Conservation (phyloP, 2,888 invertebrate genomes). For the Thereva unica region DNA sequence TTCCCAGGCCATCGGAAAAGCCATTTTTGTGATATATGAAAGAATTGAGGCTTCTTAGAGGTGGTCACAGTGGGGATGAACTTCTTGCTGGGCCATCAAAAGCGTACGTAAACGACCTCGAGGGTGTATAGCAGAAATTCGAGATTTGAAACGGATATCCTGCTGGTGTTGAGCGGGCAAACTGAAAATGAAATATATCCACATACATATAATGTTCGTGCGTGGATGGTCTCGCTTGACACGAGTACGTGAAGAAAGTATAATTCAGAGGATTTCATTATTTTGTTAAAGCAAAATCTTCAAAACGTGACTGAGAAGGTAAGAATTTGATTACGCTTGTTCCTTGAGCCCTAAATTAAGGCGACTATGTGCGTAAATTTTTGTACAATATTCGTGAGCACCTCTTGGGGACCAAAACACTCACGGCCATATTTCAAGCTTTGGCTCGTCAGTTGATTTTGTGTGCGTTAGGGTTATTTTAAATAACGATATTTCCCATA, state of each 20-base stretch:
- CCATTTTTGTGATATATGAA: constrained; percentile 10
- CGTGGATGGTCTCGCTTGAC: background rate
- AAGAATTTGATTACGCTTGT: background rate
- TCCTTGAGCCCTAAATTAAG: background rate
- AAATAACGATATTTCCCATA: too few species aligned
- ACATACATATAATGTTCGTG: background rate
- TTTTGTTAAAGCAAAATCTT: constrained; percentile 13
- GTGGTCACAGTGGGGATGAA: background rate
- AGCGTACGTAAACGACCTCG: constrained; percentile 2
- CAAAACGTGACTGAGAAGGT: constrained; percentile 6
- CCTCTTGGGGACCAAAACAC: too few species aligned
- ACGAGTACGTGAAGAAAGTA: background rate
- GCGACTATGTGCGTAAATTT: background rate
- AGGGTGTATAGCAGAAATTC: constrained; percentile 1
- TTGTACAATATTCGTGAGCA: too few species aligned
- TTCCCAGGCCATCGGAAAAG: background rate
- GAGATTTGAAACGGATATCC: constrained; percentile 7
- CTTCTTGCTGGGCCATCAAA: background rate
- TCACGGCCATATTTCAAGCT: too few species aligned
- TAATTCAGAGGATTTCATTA: background rate
- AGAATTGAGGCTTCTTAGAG: background rate
- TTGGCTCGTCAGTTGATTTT: too few species aligned
- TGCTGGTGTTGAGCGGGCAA: background rate
- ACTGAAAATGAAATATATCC: too few species aligned
- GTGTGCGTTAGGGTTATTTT: too few species aligned